Conservation (phyloP, 2,888 invertebrate genomes). For the Ptilodon capucinus region DNA sequence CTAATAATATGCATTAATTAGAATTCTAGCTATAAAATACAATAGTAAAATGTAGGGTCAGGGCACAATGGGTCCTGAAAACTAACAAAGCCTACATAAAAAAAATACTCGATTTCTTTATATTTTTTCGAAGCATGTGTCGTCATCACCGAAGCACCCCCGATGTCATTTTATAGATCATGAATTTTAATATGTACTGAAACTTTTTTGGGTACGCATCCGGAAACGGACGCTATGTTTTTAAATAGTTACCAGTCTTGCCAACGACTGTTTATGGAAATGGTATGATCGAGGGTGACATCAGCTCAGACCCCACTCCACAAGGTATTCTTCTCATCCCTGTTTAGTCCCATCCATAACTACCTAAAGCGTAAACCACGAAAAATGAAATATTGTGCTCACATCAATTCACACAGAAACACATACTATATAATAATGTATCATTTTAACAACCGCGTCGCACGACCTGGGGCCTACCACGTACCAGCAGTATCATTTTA, state of each 20-base stretch:
- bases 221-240: no score
- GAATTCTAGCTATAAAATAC: conserved; percentile 82
- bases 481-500: no score
- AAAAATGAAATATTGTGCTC: conserved; percentile 70
- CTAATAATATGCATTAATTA: conserved; percentile 82
- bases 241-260: not conserved
- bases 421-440: conserved; percentile 60
- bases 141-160: conserved; percentile 36
- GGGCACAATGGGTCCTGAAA: conserved; percentile 51
- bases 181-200: not conserved
- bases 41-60: conserved; percentile 70
- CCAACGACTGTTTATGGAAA: conserved; percentile 17
- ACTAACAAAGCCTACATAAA: conserved; percentile 43
- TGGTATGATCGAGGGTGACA: conserved; percentile 21
- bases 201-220: no score
- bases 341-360: conserved; percentile 69
- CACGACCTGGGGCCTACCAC: no score
- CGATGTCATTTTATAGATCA: conserved; percentile 2
- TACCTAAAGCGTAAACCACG: conserved; percentile 63
- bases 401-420: conserved; percentile 67
- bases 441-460: no score
- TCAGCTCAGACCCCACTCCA: conserved; percentile 45
- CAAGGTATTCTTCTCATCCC: conserved; percentile 58
- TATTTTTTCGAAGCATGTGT: conserved; percentile 32
- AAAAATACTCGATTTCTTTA: conserved; percentile 28